Evolutionary conservation across 2,888 invertebrate genomes (phyloP), one percentile per base, ranked within the genome.

Genomic region (Drosophila sordidula): DNA sequence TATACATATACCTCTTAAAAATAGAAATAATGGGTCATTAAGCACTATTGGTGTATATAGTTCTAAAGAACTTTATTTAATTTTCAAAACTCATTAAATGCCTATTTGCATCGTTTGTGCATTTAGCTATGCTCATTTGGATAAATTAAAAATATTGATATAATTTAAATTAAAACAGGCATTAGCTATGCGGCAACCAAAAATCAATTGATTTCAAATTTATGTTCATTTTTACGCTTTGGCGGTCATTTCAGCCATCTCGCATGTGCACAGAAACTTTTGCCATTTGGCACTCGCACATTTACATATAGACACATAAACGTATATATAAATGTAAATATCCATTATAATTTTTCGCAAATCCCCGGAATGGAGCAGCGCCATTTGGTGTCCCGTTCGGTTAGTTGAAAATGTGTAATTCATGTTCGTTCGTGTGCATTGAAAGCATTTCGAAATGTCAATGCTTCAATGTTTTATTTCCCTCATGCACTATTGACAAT

Each of bases 401-500:
- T 69, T 75, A 59, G 68, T 61, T 65, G 44, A 42, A 62, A 69
- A 78, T 78, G 50, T 51, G 65, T 38, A 69, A 78, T 78, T 74
- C 54, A 66, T 63, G 75, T 50, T 64, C 71, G 38, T 42, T 65
- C 68, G 69, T 83, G 84, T 63, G 70, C 59, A 84, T 67, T 70
- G 72, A 84, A 77, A 75, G 75, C 81, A 71, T 80, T 75, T 65
- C 63, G 64, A 87, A 82, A 78, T 87, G 88, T 85, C 86, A 82
- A 85, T 78, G 63, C 29, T 50, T 70, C 62, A 78, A 78, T 69
- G 61, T 67, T 73, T 72, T 64, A 68, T 70, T 62, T 36, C 6
- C 26, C 38, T 18, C n/a, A 14, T 64, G 47, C 55, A 38, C 46
- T 36, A 66, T 67, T 49, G 49, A 4, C 56, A 44, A 67, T 49